Conservation (phyloP, 1,140 invertebrate genomes). For the Palaemon carinicauda region DNA sequence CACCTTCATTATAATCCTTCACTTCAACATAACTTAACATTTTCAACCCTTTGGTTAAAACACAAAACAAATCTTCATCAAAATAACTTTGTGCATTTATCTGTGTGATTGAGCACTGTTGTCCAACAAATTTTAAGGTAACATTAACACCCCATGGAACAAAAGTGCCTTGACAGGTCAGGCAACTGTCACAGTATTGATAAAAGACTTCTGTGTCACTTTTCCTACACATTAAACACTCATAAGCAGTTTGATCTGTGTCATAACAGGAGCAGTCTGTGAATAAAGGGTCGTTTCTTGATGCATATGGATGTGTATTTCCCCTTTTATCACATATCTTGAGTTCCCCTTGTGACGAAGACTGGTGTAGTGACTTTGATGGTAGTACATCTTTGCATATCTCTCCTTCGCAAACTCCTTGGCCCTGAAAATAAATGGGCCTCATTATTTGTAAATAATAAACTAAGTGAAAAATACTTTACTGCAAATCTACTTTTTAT, state of each 20-base stretch:
- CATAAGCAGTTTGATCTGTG: background rate
- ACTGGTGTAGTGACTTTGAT: constrained; percentile 37
- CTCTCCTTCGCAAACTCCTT: background rate
- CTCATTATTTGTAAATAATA: background rate
- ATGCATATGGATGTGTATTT: background rate
- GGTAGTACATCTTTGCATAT: constrained; percentile 26
- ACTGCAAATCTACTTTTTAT: background rate
- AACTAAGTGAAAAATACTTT: background rate
- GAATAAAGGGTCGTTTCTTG: too few species aligned
- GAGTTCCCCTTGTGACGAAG: background rate
- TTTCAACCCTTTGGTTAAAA: constrained; percentile 3
- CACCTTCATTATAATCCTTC: background rate
- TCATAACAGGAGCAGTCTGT: background rate
- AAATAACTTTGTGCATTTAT: background rate
- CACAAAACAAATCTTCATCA: background rate
- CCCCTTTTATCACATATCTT: background rate
- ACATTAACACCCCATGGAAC: constrained; percentile 23
- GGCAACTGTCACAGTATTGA: constrained; percentile 11
- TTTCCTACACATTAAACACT: constrained; percentile 6
- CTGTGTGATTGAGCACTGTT: background rate
- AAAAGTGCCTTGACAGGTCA: constrained; percentile 24
- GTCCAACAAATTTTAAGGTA: constrained; percentile 19
- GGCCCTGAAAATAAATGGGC: constrained; percentile 51
- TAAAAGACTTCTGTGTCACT: constrained; percentile 10
- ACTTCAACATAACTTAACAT: background rate